Percentiles rank a stretch among this genome's conserved stretches.
These are phyloP conservation scores for Pachypsylla venusta DNA, from an alignment of 1,140 invertebrate species.

Conservation along the genomic window DNA sequence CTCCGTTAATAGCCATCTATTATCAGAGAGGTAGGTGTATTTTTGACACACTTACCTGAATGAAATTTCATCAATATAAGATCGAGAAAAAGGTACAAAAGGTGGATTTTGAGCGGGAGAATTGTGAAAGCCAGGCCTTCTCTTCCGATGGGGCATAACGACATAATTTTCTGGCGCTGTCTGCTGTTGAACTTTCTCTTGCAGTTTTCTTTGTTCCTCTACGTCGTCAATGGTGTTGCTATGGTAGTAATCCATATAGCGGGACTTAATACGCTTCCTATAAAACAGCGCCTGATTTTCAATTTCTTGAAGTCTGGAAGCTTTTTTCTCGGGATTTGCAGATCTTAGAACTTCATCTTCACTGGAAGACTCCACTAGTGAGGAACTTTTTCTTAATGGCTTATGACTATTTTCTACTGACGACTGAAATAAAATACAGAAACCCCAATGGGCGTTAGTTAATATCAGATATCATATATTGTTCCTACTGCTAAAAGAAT, in stretches of 20 bases:
- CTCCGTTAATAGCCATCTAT: too few species aligned
- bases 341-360: conserved; percentile 16
- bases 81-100: conserved; percentile 60
- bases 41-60: conserved; percentile 23
- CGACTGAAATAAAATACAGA: too few species aligned
- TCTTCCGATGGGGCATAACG: conserved; percentile 65
- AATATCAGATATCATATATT: too few species aligned
- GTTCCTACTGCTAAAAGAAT: too few species aligned
- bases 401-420: conserved; percentile 7
- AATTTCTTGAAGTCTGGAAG: conserved; percentile 9
- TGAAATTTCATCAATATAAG: conserved; percentile 45
- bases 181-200: conserved; percentile 33
- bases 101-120: conserved; percentile 68
- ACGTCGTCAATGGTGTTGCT: conserved; percentile 20
- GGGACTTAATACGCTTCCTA: conserved; percentile 22
- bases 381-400: conserved; percentile 9
- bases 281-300: conserved; percentile 11
- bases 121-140: conserved; percentile 68
- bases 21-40: too few species aligned
- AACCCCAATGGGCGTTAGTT: too few species aligned
- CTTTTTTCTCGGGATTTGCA: conserved; percentile 4
- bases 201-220: conserved; percentile 30
- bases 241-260: conserved; percentile 24
- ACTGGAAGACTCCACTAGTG: conserved; percentile 11
- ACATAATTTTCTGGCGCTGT: conserved; percentile 43